phyloP scores from a whole-genome alignment of 2,797 vertebrate species.

The Enteromius mattozi region DNA sequence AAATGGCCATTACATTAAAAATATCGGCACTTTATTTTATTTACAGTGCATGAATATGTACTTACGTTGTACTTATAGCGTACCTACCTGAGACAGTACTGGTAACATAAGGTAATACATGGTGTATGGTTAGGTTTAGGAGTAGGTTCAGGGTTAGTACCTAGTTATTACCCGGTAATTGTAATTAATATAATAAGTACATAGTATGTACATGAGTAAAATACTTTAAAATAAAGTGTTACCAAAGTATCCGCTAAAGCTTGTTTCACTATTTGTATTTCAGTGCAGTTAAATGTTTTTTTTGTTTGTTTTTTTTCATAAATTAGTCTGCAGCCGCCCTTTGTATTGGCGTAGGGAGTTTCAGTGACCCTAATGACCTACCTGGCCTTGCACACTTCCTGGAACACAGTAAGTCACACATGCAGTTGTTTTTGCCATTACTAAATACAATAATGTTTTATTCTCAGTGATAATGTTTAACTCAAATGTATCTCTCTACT shows the following conservation, averaged over 20 bases:
- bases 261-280: not conserved
- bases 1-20: not conserved
- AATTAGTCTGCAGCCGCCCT: slow-evolving; percentile 93
- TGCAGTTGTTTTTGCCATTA: not conserved
- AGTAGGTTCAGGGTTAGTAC: too few relatives aligned
- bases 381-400: slow-evolving; percentile 97
- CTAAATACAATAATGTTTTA: not conserved
- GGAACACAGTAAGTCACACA: slow-evolving; percentile 90
- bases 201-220: too few relatives aligned
- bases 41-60: too few relatives aligned
- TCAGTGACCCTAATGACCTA: slow-evolving; percentile 93
- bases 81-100: too few relatives aligned
- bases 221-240: too few relatives aligned
- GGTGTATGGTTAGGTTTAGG: too few relatives aligned
- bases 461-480: not conserved
- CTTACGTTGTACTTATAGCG: too few relatives aligned
- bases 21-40: too few relatives aligned
- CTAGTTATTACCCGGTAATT: too few relatives aligned
- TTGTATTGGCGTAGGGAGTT: slow-evolving; percentile 93
- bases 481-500: not conserved
- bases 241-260: not conserved
- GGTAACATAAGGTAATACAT: too few relatives aligned
- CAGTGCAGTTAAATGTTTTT: not conserved
- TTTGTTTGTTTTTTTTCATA: not conserved
- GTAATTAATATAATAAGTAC: too few relatives aligned